These are phyloP conservation scores for Atlantisia rogersi DNA, from an alignment of 2,113 vertebrate species.

Conservation along the genomic window DNA sequence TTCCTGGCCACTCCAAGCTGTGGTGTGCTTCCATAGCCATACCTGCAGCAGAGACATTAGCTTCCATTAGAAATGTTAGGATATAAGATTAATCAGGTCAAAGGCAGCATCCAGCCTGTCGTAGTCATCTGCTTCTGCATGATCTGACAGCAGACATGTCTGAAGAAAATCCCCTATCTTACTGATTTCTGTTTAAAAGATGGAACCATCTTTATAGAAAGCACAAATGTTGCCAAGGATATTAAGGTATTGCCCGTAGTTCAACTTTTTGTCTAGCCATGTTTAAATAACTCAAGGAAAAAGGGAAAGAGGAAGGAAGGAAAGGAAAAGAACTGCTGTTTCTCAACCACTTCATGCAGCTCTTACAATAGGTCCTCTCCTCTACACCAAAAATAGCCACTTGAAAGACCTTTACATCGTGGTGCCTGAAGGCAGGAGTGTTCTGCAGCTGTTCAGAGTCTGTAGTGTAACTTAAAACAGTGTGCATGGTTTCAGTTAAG, in stretches of 20 bases:
- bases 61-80: background rate
- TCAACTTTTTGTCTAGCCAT: background rate
- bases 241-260: fast-evolving
- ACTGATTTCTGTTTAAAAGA: background rate
- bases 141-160: background rate
- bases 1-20: background rate
- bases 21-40: background rate
- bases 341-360: background rate
- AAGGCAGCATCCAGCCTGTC: background rate
- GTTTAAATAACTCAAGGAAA: background rate
- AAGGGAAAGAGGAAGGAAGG: background rate
- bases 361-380: background rate
- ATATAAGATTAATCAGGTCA: background rate
- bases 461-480: background rate
- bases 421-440: background rate
- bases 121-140: background rate
- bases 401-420: fast-evolving
- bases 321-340: fast-evolving
- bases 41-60: slow-evolving; percentile 57
- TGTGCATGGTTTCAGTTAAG: background rate
- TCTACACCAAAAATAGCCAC: fast-evolving
- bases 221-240: background rate
- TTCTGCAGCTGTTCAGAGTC: background rate
- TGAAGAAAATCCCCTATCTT: background rate
- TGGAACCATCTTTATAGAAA: background rate